Conservation (phyloP, 2,888 invertebrate species). For the Margaritifera margaritifera region DNA sequence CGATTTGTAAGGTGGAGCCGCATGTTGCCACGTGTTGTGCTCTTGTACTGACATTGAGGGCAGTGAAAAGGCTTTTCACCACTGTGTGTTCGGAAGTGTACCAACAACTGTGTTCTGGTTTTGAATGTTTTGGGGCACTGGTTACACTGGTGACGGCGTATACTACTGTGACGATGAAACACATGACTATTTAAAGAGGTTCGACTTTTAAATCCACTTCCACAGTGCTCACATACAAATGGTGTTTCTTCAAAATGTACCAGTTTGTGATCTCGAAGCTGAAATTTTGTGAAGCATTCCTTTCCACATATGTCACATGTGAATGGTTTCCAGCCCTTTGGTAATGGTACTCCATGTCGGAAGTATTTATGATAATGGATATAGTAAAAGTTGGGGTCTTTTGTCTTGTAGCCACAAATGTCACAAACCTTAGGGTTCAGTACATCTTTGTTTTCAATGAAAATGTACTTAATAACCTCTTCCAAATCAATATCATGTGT, state of each 20-base stretch:
- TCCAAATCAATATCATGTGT: conserved; percentile 50
- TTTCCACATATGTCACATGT: conserved; percentile 63
- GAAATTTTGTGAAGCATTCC: conserved; percentile 62
- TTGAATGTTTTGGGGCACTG: conserved; percentile 60
- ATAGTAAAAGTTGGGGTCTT: conserved; percentile 56
- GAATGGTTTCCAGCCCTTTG: conserved; percentile 58
- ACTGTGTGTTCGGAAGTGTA: conserved; percentile 60
- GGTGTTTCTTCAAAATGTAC: conserved; percentile 57
- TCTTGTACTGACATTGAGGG: conserved; percentile 51
- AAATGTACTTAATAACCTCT: conserved; percentile 38
- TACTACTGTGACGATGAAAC: conserved; percentile 56
- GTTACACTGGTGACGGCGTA: conserved; percentile 51
- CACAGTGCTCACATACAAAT: conserved; percentile 62
- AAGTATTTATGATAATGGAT: conserved; percentile 66
- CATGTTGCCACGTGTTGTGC: conserved; percentile 63
- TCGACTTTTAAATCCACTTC: conserved; percentile 55
- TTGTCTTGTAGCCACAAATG: conserved; percentile 62
- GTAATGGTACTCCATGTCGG: conserved; percentile 58
- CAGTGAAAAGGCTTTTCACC: conserved; percentile 62
- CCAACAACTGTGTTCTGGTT: conserved; percentile 58
- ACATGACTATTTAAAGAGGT: conserved; percentile 61
- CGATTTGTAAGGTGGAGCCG: conserved; percentile 54
- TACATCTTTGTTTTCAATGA: conserved; percentile 35
- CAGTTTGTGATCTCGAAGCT: conserved; percentile 57
- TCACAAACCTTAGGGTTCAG: conserved; percentile 50